phyloP scores from a whole-genome alignment of 1,140 invertebrate species.

The Drosophila persimilis region DNA sequence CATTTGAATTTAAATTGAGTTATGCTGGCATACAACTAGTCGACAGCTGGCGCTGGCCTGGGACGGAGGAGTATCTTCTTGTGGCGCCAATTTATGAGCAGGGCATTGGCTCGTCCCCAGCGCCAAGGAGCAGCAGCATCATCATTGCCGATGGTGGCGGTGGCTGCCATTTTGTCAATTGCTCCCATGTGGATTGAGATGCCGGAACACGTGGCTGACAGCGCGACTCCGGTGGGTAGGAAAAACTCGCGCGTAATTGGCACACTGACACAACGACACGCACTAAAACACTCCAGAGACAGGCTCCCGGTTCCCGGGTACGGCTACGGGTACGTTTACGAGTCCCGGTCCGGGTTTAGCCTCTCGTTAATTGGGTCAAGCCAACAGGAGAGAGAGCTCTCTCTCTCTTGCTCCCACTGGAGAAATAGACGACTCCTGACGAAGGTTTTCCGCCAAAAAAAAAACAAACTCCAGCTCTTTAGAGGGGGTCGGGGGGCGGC shows the following conservation, averaged over 20 bases:
- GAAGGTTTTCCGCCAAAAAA: constrained; percentile 61
- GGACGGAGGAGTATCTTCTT: constrained; percentile 45
- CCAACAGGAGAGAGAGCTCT: constrained; percentile 26
- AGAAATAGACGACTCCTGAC: constrained; percentile 70
- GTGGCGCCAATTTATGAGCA: constrained; percentile 75
- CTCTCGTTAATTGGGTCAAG: constrained; percentile 73
- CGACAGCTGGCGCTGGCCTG: constrained; percentile 1
- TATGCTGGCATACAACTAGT: constrained; percentile 41
- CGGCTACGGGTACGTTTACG: background rate
- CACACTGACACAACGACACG: constrained; percentile 67
- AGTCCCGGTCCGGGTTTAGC: constrained; percentile 24
- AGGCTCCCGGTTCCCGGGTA: constrained; percentile 28
- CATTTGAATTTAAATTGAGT: constrained; percentile 81
- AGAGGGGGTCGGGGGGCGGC: background rate
- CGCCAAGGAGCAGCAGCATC: constrained; percentile 38
- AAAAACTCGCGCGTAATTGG: constrained; percentile 78
- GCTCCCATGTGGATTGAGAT: constrained; percentile 75
- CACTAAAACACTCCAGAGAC: constrained; percentile 51
- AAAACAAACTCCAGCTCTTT: constrained; percentile 3
- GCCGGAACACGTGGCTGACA: constrained; percentile 68
- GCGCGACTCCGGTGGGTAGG: constrained; percentile 7
- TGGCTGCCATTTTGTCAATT: constrained; percentile 78
- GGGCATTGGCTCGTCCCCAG: constrained; percentile 50
- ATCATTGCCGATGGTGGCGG: constrained; percentile 11
- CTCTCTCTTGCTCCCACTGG: constrained; percentile 39